Conservation (phyloP, 1,140 invertebrate genomes). For the Glossosoma conforme region DNA sequence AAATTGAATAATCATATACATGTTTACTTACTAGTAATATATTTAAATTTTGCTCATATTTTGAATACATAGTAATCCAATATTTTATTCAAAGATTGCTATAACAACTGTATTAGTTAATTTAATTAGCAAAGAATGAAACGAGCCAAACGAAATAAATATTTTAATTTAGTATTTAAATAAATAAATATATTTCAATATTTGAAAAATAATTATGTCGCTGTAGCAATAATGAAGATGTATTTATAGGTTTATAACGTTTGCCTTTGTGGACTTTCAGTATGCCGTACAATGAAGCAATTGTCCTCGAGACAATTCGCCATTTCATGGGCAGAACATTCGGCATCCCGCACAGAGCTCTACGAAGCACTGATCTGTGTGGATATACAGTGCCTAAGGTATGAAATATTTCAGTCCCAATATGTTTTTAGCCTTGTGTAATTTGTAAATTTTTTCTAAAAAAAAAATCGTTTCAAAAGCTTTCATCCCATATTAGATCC, state of each 20-base stretch:
- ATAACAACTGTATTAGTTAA: no score
- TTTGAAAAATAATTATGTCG: no score
- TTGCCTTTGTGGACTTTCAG: slow-evolving; percentile 46
- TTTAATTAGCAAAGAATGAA: not conserved
- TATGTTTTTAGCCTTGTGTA: no score
- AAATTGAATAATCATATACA: no score
- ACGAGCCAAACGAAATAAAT: not conserved
- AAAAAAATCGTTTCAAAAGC: no score
- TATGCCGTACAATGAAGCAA: slow-evolving; percentile 74
- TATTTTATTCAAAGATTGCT: no score
- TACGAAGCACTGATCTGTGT: slow-evolving; percentile 62
- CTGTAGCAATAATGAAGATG: slow-evolving; percentile 1
- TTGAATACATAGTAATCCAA: no score
- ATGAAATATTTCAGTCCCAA: slow-evolving; percentile 27
- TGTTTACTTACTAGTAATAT: no score
- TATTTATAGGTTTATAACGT: slow-evolving; percentile 1
- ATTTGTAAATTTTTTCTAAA: no score
- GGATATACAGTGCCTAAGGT: slow-evolving; percentile 76
- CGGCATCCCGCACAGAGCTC: slow-evolving; percentile 70
- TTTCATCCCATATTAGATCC: no score
- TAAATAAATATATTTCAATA: not conserved
- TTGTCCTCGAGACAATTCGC: slow-evolving; percentile 69
- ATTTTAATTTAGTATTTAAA: not conserved
- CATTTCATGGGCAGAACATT: slow-evolving; percentile 75
- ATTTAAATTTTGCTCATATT: no score